A percentile compares a stretch with the other conserved stretches of the same genome.
Conservation (phyloP, 2,113 vertebrate species). For the Entomyzon cyanotis region DNA sequence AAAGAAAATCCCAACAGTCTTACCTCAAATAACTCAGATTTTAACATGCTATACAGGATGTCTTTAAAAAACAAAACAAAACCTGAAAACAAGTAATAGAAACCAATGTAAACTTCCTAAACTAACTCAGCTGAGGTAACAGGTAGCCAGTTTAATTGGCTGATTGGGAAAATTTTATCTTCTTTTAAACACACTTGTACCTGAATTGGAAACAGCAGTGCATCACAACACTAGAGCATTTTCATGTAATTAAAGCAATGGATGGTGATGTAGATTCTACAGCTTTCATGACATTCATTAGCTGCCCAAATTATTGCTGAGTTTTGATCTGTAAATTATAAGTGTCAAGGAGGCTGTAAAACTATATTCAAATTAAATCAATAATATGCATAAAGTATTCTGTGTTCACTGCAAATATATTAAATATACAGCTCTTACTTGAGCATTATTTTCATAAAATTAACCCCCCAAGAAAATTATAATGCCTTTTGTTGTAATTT, state of each 20-base stretch:
- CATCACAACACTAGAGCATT: constrained; percentile 82
- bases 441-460: constrained; percentile 98
- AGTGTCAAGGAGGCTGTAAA: constrained; percentile 93
- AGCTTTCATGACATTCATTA: constrained; percentile 99
- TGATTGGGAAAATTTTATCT: constrained; percentile 79
- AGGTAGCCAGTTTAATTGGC: constrained; percentile 87
- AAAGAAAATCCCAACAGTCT: constrained; percentile 27
- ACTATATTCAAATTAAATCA: constrained; percentile 97
- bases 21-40: constrained; percentile 69
- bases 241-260: constrained; percentile 82
- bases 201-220: constrained; percentile 86
- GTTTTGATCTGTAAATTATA: constrained; percentile 97
- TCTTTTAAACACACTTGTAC: constrained; percentile 84
- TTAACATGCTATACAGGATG: constrained; percentile 77
- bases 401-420: constrained; percentile 99
- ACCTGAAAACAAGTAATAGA: constrained; percentile 81
- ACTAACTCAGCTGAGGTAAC: constrained; percentile 92
- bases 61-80: constrained; percentile 76
- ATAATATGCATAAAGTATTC: constrained; percentile 93
- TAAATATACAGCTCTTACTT: constrained; percentile 96
- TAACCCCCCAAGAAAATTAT: constrained; percentile 97
- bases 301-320: constrained; percentile 99
- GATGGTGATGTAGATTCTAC: constrained; percentile 88
- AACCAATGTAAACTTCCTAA: constrained; percentile 89
- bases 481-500: constrained; percentile 97